Conservation (phyloP, 2,797 vertebrate genomes). For the Clarias laeviceps region DNA sequence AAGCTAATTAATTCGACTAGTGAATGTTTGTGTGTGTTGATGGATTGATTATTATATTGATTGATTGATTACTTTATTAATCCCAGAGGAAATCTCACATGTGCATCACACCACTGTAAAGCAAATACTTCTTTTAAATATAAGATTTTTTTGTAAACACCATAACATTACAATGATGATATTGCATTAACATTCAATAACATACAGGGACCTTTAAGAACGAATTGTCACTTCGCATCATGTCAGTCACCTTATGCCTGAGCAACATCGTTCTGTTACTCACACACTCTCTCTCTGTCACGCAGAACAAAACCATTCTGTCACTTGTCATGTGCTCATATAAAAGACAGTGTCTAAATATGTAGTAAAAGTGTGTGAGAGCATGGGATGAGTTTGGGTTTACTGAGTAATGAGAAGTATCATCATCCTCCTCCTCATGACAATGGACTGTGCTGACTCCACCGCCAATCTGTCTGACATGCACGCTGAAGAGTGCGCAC, state of each 20-base stretch:
- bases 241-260: background rate
- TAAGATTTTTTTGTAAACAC: background rate
- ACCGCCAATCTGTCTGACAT: slow-evolving; percentile 7
- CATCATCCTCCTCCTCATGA: background rate
- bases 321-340: background rate
- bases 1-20: background rate
- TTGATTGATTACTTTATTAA: background rate
- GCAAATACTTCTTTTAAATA: background rate
- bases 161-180: too few relatives aligned
- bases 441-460: background rate
- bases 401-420: background rate
- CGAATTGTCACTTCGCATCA: background rate
- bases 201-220: background rate
- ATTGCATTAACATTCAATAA: background rate
- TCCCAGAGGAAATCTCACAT: background rate
- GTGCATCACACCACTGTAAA: background rate
- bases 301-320: background rate
- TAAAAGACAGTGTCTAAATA: background rate
- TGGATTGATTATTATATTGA: background rate
- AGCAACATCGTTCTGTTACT: background rate
- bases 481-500: background rate
- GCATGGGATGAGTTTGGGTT: background rate
- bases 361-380: background rate
- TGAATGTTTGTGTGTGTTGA: background rate
- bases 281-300: background rate